phyloP scores from a whole-genome alignment of 1,140 invertebrate genomes.

The Listronotus oregonensis region DNA sequence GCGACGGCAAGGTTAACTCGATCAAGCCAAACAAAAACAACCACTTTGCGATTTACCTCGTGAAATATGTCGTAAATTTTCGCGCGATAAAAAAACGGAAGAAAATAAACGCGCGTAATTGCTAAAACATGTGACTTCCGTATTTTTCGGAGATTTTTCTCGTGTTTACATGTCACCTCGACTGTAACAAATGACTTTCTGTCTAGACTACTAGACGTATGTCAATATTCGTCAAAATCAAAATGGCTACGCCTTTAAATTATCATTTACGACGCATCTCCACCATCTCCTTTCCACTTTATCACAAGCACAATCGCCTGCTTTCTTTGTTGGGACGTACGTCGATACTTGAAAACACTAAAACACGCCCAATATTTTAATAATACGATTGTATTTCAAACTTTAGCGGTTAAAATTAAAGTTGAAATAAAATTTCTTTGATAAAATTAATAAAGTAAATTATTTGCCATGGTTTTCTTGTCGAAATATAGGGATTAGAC shows the following conservation, averaged over 20 bases:
- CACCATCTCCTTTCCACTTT: slow-evolving; percentile 15
- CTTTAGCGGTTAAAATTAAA: slow-evolving; percentile 31
- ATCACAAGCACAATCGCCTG: neutral
- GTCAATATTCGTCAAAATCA: slow-evolving; percentile 59
- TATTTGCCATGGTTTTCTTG: neutral
- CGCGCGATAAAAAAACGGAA: slow-evolving; percentile 14
- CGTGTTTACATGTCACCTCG: slow-evolving; percentile 57
- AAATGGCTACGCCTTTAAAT: slow-evolving; percentile 57
- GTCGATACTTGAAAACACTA: slow-evolving; percentile 32
- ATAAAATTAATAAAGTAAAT: neutral
- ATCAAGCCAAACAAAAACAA: slow-evolving; percentile 42
- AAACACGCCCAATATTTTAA: slow-evolving; percentile 48
- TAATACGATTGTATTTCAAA: slow-evolving; percentile 39
- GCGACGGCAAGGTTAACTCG: slow-evolving; percentile 43
- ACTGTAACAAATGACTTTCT: slow-evolving; percentile 57
- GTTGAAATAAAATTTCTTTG: slow-evolving; percentile 4
- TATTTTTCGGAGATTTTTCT: slow-evolving; percentile 45
- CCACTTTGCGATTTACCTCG: slow-evolving; percentile 29
- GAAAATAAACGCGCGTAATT: slow-evolving; percentile 36
- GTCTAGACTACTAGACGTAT: slow-evolving; percentile 58
- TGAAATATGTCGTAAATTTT: slow-evolving; percentile 18
- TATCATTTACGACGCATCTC: slow-evolving; percentile 38
- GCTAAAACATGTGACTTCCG: slow-evolving; percentile 46
- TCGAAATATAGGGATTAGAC: neutral
- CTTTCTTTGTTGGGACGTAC: slow-evolving; percentile 20